These are phyloP conservation scores for Oncorhynchus kisutch DNA, from an alignment of 2,113 vertebrate genomes.

Conservation along the genomic window DNA sequence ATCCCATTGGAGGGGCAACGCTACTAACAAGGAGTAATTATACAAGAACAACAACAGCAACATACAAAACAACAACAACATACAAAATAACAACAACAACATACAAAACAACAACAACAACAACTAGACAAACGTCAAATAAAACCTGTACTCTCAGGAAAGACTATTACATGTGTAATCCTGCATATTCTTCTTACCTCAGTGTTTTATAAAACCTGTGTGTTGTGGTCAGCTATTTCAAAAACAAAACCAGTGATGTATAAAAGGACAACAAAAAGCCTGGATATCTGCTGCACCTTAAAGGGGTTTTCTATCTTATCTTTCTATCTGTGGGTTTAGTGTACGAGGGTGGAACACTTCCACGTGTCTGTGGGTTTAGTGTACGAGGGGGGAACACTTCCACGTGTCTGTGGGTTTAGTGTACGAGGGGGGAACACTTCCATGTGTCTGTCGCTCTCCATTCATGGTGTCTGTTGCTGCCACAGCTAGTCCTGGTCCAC, in stretches of 20 bases:
- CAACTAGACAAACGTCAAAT: constrained; percentile 49
- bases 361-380: constrained; percentile 40
- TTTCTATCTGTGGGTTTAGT: constrained; percentile 71
- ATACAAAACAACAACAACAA: constrained; percentile 34
- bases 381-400: constrained; percentile 34
- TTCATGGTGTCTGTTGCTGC: constrained; percentile 33
- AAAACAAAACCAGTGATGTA: constrained; percentile 68
- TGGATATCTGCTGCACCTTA: constrained; percentile 77
- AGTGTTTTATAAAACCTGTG: constrained; percentile 77
- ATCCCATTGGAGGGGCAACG: constrained; percentile 18
- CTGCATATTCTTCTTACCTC: constrained; percentile 82
- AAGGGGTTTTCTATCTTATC: constrained; percentile 72
- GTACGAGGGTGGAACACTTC: constrained; percentile 55
- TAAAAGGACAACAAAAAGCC: constrained; percentile 65
- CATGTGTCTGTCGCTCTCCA: constrained; percentile 52
- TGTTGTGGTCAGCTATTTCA: constrained; percentile 71
- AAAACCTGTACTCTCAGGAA: constrained; percentile 38
- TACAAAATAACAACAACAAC: background rate
- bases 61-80: no score
- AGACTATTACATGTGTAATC: constrained; percentile 69
- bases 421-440: no score
- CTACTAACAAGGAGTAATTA: constrained; percentile 32
- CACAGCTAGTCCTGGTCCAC: constrained; percentile 31
- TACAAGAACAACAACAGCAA: constrained; percentile 28
- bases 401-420: no score